A percentile compares a stretch with the other conserved stretches of the same genome.
phyloP scores from a whole-genome alignment of 2,888 invertebrate species.

The Hecatera dysodea region DNA sequence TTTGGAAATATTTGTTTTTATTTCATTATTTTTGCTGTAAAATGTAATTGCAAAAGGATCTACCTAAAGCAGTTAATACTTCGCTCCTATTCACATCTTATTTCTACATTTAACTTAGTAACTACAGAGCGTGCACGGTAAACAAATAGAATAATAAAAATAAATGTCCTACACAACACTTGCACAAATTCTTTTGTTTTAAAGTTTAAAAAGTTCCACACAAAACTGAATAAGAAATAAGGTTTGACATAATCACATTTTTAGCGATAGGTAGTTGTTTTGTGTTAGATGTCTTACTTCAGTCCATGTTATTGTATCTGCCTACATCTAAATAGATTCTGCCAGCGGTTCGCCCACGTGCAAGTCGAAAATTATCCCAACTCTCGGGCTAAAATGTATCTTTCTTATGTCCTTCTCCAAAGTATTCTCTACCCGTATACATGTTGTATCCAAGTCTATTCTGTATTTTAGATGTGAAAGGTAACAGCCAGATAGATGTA shows the following conservation, averaged over 20 bases:
- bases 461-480: neutral
- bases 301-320: too few relatives aligned
- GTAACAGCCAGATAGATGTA: neutral
- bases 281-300: neutral
- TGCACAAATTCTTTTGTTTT: neutral
- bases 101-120: neutral
- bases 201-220: neutral
- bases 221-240: neutral
- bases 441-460: neutral
- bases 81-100: too few relatives aligned
- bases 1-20: neutral
- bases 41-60: conserved; percentile 39
- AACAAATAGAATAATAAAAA: neutral
- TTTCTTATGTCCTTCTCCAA: too few relatives aligned
- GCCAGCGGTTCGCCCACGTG: too few relatives aligned
- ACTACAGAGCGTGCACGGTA: neutral
- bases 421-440: too few relatives aligned
- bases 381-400: too few relatives aligned
- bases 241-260: neutral
- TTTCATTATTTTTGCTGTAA: neutral
- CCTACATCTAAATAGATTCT: too few relatives aligned
- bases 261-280: neutral
- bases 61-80: neutral
- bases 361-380: neutral
- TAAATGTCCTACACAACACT: neutral